Percentiles rank a stretch among this genome's conserved stretches.
Conservation (phyloP, 2,797 vertebrate genomes). For the Helostoma temminkii region DNA sequence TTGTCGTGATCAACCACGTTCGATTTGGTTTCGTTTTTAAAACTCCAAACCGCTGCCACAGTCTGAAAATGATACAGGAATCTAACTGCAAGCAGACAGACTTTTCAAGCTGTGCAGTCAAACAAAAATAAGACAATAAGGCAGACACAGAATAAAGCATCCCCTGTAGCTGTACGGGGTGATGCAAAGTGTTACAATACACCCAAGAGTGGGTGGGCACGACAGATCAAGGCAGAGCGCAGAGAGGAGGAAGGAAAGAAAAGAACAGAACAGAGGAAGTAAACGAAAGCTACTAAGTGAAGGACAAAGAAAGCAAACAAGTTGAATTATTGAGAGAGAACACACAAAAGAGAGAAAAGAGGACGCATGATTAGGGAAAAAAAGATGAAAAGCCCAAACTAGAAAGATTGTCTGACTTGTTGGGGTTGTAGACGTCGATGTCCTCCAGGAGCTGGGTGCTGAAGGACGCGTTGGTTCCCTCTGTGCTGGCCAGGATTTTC, state of each 20-base stretch:
- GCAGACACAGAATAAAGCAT: conserved; percentile 18
- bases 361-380: background rate
- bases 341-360: background rate
- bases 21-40: conserved; percentile 11
- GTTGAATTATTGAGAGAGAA: background rate
- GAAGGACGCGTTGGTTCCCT: conserved; percentile 79
- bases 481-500: conserved; percentile 87
- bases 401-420: conserved; percentile 81
- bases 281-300: conserved; percentile 8
- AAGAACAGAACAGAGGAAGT: background rate
- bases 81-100: conserved; percentile 36
- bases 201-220: conserved; percentile 58
- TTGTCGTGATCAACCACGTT: conserved; percentile 20
- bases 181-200: conserved; percentile 69
- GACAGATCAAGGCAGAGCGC: conserved; percentile 49
- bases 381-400: background rate
- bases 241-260: conserved; percentile 20
- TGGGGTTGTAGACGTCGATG: conserved; percentile 89
- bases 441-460: conserved; percentile 89
- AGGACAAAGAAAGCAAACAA: conserved; percentile 12
- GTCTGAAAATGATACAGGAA: conserved; percentile 43
- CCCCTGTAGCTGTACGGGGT: conserved; percentile 58
- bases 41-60: conserved; percentile 5
- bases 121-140: no score
- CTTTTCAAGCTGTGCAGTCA: conserved; percentile 41